A percentile compares a stretch with the other conserved stretches of the same genome.
Evolutionary conservation across 2,113 vertebrate genomes (phyloP).

Genomic region (Heterocephalus glaber): DNA sequence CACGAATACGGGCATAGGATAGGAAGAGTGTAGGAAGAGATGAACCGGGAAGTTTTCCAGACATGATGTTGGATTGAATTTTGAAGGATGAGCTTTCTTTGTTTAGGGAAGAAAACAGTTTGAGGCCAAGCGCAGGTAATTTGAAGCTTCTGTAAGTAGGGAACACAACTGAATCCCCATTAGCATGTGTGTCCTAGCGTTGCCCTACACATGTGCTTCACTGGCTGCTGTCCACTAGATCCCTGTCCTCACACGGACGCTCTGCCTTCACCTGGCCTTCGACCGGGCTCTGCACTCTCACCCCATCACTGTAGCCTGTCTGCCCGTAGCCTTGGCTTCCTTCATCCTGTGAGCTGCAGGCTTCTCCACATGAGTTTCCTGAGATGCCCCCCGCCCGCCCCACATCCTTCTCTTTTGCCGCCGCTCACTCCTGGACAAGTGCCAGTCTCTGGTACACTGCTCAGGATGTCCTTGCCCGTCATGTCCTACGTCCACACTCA

Average conservation of each 20-base stretch:
- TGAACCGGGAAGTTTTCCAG: background rate
- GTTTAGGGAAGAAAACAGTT: constrained; percentile 9
- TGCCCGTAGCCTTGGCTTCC: background rate
- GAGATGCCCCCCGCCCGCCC: background rate
- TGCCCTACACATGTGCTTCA: background rate
- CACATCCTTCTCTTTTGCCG: background rate
- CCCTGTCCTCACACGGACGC: no score
- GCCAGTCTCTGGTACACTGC: background rate
- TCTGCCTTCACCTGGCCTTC: background rate
- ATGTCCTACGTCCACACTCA: background rate
- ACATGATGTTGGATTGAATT: background rate
- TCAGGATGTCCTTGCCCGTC: background rate
- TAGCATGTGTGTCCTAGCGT: background rate
- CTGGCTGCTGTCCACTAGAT: background rate
- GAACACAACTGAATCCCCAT: background rate
- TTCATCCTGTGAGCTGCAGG: background rate
- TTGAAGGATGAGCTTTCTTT: background rate
- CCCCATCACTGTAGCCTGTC: background rate
- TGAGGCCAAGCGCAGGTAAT: background rate
- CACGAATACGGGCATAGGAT: background rate
- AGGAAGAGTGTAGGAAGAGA: background rate
- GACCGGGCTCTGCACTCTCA: no score
- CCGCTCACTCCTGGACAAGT: background rate
- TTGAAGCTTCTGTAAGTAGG: background rate
- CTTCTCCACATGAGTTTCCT: background rate